Evolutionary conservation across 2,888 invertebrate genomes (phyloP).

Genomic region (Nephrotoma flavescens): DNA sequence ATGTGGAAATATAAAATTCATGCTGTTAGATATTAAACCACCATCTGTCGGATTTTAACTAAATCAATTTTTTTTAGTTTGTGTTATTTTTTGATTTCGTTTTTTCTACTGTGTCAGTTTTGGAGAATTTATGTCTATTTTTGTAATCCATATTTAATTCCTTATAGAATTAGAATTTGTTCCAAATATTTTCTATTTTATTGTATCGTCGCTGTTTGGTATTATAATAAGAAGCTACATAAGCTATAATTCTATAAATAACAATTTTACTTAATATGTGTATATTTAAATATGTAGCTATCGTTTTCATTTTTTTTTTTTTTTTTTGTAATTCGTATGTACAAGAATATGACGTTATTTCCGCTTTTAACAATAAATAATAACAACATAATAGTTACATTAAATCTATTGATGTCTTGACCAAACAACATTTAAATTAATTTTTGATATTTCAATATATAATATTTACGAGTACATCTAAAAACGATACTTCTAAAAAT

Average conservation of each 20-base stretch:
- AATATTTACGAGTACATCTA: neutral
- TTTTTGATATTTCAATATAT: neutral
- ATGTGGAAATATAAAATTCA: neutral
- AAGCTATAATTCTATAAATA: neutral
- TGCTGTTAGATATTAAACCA: neutral
- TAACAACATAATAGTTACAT: neutral
- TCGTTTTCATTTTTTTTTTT: neutral
- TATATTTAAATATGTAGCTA: neutral
- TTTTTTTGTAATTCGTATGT: neutral
- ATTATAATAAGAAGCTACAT: neutral
- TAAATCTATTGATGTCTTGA: neutral
- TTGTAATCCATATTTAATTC: neutral
- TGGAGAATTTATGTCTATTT: neutral
- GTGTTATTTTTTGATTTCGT: neutral
- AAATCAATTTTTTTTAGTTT: neutral
- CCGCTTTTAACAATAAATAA: neutral
- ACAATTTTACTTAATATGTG: neutral
- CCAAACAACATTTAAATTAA: neutral
- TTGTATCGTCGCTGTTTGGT: neutral
- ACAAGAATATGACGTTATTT: neutral
- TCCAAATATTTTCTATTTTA: neutral
- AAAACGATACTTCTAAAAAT: no score
- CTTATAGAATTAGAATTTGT: neutral
- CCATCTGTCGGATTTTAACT: neutral
- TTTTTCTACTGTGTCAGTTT: neutral